Evolutionary conservation across 2,113 vertebrate species (phyloP).

Genomic region (Phoxinus phoxinus): DNA sequence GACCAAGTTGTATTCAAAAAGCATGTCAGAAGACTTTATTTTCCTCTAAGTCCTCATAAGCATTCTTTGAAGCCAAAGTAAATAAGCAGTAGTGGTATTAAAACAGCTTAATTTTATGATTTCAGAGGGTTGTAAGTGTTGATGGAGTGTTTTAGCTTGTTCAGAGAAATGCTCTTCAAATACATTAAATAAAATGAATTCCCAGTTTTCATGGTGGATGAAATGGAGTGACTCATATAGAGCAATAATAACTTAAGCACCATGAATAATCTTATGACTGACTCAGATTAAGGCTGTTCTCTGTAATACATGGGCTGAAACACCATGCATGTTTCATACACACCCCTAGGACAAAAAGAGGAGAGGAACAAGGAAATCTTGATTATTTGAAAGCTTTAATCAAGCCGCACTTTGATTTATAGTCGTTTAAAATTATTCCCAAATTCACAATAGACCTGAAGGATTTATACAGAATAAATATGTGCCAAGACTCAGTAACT

Average conservation of each 20-base stretch:
- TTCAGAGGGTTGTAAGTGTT: slow-evolving; percentile 61
- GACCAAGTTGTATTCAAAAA: slow-evolving; percentile 52
- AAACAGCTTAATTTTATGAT: slow-evolving; percentile 53
- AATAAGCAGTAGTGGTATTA: slow-evolving; percentile 31
- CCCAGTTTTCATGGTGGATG: slow-evolving; percentile 57
- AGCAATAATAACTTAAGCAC: slow-evolving; percentile 75
- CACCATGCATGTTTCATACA: slow-evolving; percentile 14
- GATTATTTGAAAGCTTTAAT: slow-evolving; percentile 13
- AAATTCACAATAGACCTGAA: background rate
- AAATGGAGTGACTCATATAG: slow-evolving; percentile 71
- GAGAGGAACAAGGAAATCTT: background rate
- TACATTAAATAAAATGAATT: slow-evolving; percentile 65
- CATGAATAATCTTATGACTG: slow-evolving; percentile 72
- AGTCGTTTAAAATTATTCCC: background rate
- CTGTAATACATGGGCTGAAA: slow-evolving; percentile 54
- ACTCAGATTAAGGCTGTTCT: slow-evolving; percentile 67
- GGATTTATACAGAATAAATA: background rate
- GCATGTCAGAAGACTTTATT: slow-evolving; percentile 28
- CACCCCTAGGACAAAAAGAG: slow-evolving; percentile 8
- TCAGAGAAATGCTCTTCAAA: slow-evolving; percentile 61
- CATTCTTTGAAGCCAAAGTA: slow-evolving; percentile 30
- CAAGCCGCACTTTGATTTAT: background rate
- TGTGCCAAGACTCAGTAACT: background rate
- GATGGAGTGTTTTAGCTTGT: slow-evolving; percentile 52
- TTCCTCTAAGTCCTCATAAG: slow-evolving; percentile 29